Conservation (phyloP, 1,140 invertebrate genomes). For the Cecropterus lyciades region DNA sequence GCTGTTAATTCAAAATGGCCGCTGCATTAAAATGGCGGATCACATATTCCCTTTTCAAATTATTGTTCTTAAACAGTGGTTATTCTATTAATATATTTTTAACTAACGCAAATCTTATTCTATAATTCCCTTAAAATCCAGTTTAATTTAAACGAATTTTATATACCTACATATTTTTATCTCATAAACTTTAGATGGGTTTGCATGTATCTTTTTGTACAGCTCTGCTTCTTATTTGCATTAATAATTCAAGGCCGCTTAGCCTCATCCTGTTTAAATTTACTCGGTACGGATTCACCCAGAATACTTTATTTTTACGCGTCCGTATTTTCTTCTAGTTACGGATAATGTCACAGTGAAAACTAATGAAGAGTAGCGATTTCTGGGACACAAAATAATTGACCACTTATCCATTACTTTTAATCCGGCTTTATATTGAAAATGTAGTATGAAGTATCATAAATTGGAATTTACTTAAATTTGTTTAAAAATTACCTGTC, state of each 20-base stretch:
- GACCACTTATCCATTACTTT: too few relatives aligned
- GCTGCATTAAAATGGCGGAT: too few relatives aligned
- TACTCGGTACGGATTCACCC: slow-evolving; percentile 33
- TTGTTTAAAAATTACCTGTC: too few relatives aligned
- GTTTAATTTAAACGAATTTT: not conserved
- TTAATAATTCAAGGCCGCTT: slow-evolving; percentile 35
- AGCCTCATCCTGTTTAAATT: slow-evolving; percentile 37
- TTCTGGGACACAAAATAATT: too few relatives aligned
- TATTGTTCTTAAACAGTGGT: too few relatives aligned
- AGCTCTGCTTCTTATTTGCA: slow-evolving; percentile 23
- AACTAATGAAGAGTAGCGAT: not conserved
- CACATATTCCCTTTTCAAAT: too few relatives aligned
- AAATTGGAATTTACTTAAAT: too few relatives aligned
- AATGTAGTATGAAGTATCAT: too few relatives aligned
- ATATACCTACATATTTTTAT: not conserved
- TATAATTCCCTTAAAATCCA: not conserved
- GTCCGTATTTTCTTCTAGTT: slow-evolving; percentile 34
- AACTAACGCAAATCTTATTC: not conserved
- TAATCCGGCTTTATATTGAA: too few relatives aligned
- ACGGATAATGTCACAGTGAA: slow-evolving; percentile 1
- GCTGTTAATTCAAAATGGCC: too few relatives aligned
- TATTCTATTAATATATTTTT: too few relatives aligned
- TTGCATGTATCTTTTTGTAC: slow-evolving; percentile 23
- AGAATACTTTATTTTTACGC: slow-evolving; percentile 39
- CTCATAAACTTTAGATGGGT: slow-evolving; percentile 6